These are phyloP conservation scores for Xenopus borealis DNA, from an alignment of 2,113 vertebrate genomes.

Conservation along the genomic window DNA sequence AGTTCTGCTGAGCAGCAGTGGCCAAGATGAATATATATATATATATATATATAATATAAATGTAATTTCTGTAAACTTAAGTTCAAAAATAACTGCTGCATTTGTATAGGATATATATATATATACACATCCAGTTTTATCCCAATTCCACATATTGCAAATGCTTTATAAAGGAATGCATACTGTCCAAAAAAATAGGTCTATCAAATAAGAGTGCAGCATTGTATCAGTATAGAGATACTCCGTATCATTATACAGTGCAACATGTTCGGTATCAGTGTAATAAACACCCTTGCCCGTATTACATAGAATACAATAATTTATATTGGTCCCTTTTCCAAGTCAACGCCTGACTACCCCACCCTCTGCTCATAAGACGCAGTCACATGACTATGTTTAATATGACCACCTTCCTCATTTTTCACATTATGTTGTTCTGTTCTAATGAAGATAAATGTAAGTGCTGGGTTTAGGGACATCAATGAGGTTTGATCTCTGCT, in stretches of 20 bases:
- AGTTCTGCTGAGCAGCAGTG: not conserved
- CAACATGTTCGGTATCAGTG: not conserved
- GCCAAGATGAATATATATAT: not conserved
- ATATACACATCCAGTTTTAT: not conserved
- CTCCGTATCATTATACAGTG: not conserved
- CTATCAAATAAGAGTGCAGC: slow-evolving; percentile 6
- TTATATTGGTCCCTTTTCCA: not conserved
- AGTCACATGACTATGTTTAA: not conserved
- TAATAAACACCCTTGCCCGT: not conserved
- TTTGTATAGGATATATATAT: not conserved
- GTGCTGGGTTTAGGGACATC: not conserved
- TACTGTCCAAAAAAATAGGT: not conserved
- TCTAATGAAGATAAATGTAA: not conserved
- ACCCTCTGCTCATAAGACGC: not conserved
- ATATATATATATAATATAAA: not conserved
- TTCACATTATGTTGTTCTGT: slow-evolving; percentile 1
- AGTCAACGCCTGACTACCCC: no score
- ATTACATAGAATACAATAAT: not conserved
- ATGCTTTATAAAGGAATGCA: not conserved
- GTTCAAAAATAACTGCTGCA: not conserved
- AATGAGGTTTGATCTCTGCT: no score
- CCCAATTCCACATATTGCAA: not conserved
- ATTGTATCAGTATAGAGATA: not conserved
- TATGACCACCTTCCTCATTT: not conserved
- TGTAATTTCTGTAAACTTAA: slow-evolving; percentile 28